Evolutionary conservation across 2,888 invertebrate genomes (phyloP).

Genomic region (Mimas tiliae): DNA sequence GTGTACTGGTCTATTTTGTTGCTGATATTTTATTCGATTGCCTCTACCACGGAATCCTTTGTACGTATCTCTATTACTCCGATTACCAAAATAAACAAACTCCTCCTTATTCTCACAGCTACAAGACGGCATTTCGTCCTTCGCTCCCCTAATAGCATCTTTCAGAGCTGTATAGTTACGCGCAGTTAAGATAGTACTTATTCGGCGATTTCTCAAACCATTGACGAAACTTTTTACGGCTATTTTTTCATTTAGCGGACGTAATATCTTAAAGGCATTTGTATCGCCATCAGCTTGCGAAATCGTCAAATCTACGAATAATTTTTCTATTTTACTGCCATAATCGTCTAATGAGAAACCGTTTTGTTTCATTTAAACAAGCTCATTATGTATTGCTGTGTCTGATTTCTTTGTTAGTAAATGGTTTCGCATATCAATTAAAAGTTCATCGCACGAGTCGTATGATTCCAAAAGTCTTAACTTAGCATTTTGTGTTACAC

Average conservation of each 20-base stretch:
- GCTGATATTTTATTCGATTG: not conserved
- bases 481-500: conserved; percentile 9
- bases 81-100: not conserved
- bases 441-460: not conserved
- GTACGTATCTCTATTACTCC: not conserved
- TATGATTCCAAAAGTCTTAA: conserved; percentile 1
- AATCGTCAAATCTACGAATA: conserved; percentile 39
- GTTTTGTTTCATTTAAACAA: conserved; percentile 17
- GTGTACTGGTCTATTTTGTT: not conserved
- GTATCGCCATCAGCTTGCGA: conserved; percentile 35
- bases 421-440: conserved; percentile 3
- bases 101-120: not conserved
- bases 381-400: conserved; percentile 20
- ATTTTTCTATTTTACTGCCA: conserved; percentile 20
- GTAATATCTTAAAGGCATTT: conserved; percentile 30
- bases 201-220: conserved; percentile 33
- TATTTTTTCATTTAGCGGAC: conserved; percentile 35
- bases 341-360: conserved; percentile 4
- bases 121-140: conserved; percentile 14
- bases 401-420: conserved; percentile 24
- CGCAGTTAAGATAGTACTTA: conserved; percentile 34
- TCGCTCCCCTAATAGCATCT: conserved; percentile 24
- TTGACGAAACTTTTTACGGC: conserved; percentile 37
- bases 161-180: conserved; percentile 21
- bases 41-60: not conserved